These are phyloP conservation scores for Lepidurus couesii DNA, from an alignment of 1,140 invertebrate species.

Conservation along the genomic window DNA sequence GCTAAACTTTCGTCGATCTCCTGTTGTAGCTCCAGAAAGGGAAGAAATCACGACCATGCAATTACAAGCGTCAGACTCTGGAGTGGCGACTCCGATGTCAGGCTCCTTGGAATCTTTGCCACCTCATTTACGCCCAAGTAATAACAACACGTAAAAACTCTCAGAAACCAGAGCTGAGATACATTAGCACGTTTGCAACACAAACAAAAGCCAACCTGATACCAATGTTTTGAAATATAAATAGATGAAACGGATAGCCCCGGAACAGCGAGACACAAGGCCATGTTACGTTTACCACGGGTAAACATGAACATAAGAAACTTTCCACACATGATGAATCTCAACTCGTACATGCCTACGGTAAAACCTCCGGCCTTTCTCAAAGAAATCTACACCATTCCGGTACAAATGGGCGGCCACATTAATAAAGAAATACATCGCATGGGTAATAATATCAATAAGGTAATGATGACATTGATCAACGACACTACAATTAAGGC, in stretches of 20 bases:
- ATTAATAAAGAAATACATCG: constrained; percentile 31
- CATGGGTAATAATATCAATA: constrained; percentile 31
- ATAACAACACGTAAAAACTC: neutral
- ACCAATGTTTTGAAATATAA: neutral
- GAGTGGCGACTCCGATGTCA: neutral
- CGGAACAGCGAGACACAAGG: neutral
- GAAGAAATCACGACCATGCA: neutral
- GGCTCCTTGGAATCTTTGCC: neutral
- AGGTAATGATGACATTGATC: constrained; percentile 3
- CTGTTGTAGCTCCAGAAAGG: neutral
- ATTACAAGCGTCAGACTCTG: neutral
- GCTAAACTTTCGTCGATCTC: neutral
- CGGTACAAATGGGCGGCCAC: constrained; percentile 30
- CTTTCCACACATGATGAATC: constrained; percentile 32
- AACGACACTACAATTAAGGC: neutral
- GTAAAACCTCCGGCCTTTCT: constrained; percentile 31
- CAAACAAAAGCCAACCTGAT: no score
- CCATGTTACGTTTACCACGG: constrained; percentile 25
- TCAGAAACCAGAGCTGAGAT: neutral
- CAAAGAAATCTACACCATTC: constrained; percentile 32
- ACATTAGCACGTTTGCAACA: no score
- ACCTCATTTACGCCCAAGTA: neutral
- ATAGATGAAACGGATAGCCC: neutral
- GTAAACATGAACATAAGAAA: constrained; percentile 31
- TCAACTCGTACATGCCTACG: constrained; percentile 33